Percentiles rank a stretch among this genome's conserved stretches.
Conservation (phyloP, 2,113 vertebrate species). For the Elephas maximus region DNA sequence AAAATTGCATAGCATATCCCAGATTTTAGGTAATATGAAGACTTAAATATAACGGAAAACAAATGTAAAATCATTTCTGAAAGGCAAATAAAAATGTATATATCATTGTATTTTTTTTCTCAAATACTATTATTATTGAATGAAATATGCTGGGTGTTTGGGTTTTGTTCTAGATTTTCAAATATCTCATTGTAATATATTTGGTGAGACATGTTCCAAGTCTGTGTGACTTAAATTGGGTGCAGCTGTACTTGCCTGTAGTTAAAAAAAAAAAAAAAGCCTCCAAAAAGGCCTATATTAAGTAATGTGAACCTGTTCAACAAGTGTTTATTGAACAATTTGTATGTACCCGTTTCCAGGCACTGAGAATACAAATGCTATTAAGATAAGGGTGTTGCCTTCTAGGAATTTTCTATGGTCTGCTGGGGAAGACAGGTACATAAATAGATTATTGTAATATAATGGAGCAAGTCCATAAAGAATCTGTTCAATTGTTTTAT, state of each 20-base stretch:
- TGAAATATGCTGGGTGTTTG: neutral
- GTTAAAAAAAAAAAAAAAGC: neutral
- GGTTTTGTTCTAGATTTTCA: neutral
- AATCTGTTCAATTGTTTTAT: neutral
- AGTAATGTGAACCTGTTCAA: neutral
- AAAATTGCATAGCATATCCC: neutral
- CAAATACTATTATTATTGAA: neutral
- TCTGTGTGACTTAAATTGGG: slow-evolving; percentile 1
- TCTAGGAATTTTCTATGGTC: neutral
- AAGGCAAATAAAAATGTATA: neutral
- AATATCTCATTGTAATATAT: neutral
- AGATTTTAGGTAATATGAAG: neutral
- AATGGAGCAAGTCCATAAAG: neutral
- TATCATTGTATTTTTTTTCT: neutral
- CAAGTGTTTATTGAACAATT: neutral
- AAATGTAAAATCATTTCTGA: neutral
- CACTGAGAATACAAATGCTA: neutral
- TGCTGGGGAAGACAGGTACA: neutral
- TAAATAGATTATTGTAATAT: neutral
- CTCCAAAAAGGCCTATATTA: neutral
- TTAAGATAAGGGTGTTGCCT: neutral
- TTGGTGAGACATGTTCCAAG: neutral
- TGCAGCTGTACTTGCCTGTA: neutral
- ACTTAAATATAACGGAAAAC: neutral
- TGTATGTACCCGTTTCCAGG: neutral